These are phyloP conservation scores for Seriola aureovittata DNA, from an alignment of 2,113 vertebrate species.

Conservation along the genomic window DNA sequence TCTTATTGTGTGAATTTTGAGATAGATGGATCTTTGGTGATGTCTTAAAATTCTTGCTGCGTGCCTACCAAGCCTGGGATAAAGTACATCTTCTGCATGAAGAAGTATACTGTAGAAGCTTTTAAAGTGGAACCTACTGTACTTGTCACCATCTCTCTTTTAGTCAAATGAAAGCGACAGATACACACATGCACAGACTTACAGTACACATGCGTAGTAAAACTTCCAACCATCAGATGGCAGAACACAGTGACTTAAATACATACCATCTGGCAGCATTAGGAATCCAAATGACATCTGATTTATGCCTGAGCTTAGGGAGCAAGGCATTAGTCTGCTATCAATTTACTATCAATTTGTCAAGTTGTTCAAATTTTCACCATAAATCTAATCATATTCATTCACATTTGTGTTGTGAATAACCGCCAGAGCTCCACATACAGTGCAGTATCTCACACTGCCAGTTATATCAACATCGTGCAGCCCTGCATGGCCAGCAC, in stretches of 20 bases:
- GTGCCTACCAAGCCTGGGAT: slow-evolving; percentile 3
- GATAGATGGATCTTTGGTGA: slow-evolving; percentile 33
- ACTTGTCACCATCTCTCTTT: slow-evolving; percentile 30
- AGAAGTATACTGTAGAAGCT: slow-evolving; percentile 22
- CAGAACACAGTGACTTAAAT: slow-evolving; percentile 62
- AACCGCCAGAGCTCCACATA: slow-evolving; percentile 37
- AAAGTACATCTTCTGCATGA: slow-evolving; percentile 27
- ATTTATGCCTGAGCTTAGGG: slow-evolving; percentile 62
- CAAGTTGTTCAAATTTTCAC: slow-evolving; percentile 63
- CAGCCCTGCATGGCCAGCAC: slow-evolving; percentile 41
- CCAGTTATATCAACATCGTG: slow-evolving; percentile 48
- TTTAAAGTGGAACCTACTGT: slow-evolving; percentile 48
- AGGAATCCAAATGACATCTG: slow-evolving; percentile 68
- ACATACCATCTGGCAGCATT: slow-evolving; percentile 73
- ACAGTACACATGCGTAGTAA: slow-evolving; percentile 35
- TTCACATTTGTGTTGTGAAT: slow-evolving; percentile 51
- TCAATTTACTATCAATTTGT: slow-evolving; percentile 71
- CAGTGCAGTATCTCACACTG: slow-evolving; percentile 34
- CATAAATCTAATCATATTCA: slow-evolving; percentile 59
- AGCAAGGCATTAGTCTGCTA: slow-evolving; percentile 59
- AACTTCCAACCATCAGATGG: slow-evolving; percentile 60
- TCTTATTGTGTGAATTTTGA: slow-evolving; percentile 43
- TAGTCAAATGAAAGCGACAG: slow-evolving; percentile 14
- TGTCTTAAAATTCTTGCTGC: slow-evolving; percentile 39
- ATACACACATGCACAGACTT: slow-evolving; percentile 10